Percentiles rank a stretch among this genome's conserved stretches.
Evolutionary conservation across 1,140 invertebrate genomes (phyloP).

Genomic region (Bicyclus anynana): DNA sequence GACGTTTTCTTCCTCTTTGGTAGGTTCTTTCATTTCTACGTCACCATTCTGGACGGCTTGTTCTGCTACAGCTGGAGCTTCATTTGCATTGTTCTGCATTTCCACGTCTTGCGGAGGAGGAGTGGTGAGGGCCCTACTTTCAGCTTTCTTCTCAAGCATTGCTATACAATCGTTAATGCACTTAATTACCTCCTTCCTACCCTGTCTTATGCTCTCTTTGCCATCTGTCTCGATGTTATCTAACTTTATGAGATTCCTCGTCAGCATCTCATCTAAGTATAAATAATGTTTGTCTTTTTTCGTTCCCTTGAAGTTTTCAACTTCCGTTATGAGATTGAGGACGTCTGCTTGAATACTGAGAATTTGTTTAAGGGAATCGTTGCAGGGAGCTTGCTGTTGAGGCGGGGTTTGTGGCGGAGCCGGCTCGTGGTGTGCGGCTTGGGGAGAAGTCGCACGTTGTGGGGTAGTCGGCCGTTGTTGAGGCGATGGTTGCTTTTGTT

Average conservation of each 20-base stretch:
- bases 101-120: slow-evolving; percentile 51
- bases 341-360: slow-evolving; percentile 89
- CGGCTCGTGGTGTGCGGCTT: slow-evolving; percentile 53
- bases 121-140: slow-evolving; percentile 63
- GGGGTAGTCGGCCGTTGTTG: slow-evolving; percentile 39
- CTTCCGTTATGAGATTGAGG: slow-evolving; percentile 85
- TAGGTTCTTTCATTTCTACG: slow-evolving; percentile 58
- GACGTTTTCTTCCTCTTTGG: slow-evolving; percentile 41
- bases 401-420: slow-evolving; percentile 45
- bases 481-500: slow-evolving; percentile 45
- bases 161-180: slow-evolving; percentile 92
- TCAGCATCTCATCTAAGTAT: slow-evolving; percentile 96
- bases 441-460: slow-evolving; percentile 39
- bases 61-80: slow-evolving; percentile 29
- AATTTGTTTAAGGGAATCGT: slow-evolving; percentile 87
- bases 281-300: slow-evolving; percentile 91
- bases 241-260: slow-evolving; percentile 92
- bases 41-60: slow-evolving; percentile 55
- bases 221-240: slow-evolving; percentile 95
- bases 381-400: slow-evolving; percentile 52
- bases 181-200: slow-evolving; percentile 91
- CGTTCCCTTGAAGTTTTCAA: slow-evolving; percentile 86
- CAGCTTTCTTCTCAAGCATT: slow-evolving; percentile 85
- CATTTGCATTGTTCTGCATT: slow-evolving; percentile 41
- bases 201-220: slow-evolving; percentile 90